phyloP scores from a whole-genome alignment of 2,113 vertebrate genomes.

The Ciconia boyciana region DNA sequence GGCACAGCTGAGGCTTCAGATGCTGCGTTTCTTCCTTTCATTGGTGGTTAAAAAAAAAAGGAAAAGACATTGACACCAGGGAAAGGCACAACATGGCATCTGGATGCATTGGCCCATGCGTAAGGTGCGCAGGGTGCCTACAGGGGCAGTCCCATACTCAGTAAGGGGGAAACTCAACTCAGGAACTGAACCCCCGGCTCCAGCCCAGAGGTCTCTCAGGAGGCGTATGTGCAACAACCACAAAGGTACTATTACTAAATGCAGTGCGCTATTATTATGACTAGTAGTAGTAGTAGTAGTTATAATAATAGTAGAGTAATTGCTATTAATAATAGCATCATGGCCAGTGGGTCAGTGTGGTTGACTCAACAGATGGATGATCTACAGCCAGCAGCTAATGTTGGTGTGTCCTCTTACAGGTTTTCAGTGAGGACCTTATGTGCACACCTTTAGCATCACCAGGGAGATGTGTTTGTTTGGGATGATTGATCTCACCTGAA shows the following conservation, averaged over 20 bases:
- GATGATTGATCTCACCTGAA: not conserved
- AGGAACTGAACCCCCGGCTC: not conserved
- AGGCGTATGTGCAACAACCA: not conserved
- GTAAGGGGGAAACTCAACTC: not conserved
- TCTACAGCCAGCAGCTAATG: not conserved
- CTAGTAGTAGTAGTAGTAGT: no score
- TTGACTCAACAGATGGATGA: not conserved
- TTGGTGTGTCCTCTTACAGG: not conserved
- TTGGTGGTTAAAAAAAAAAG: not conserved
- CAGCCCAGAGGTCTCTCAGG: not conserved
- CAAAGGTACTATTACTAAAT: not conserved
- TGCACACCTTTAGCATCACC: not conserved
- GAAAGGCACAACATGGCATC: not conserved
- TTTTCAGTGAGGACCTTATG: not conserved
- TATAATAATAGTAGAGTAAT: not conserved
- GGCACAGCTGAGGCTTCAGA: not conserved
- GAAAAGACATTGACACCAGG: not conserved
- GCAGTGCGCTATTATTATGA: not conserved
- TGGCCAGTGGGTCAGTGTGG: not conserved
- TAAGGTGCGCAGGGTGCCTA: not conserved
- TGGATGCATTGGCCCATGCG: accelerated
- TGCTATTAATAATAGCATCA: not conserved
- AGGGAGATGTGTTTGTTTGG: not conserved
- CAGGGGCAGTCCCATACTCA: not conserved
- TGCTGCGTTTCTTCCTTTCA: not conserved